Percentiles rank a stretch among this genome's conserved stretches.
phyloP scores from a whole-genome alignment of 2,797 vertebrate species.

The Muscicapa comitata region DNA sequence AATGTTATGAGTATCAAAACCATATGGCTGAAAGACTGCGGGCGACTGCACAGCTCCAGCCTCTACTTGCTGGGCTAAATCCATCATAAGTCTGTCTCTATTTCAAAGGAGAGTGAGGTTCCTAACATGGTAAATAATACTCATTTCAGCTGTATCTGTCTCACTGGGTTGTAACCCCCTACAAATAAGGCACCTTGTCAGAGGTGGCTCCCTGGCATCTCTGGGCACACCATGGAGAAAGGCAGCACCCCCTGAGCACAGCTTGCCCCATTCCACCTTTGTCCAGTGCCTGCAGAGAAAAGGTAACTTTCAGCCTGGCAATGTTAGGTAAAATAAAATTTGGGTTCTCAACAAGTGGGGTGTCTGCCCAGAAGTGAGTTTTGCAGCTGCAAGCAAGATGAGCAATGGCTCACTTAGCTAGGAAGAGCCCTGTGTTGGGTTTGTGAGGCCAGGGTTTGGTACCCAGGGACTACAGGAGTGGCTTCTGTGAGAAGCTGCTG shows the following conservation, averaged over 20 bases:
- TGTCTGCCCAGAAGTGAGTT: background rate
- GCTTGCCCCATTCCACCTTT: background rate
- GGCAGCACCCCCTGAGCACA: rapidly evolving
- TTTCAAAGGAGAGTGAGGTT: constrained; percentile 8
- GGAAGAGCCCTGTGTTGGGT: background rate
- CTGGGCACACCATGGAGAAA: background rate
- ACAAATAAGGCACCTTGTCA: rapidly evolving
- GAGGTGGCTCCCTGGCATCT: background rate
- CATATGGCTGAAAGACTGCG: background rate
- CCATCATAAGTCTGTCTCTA: background rate
- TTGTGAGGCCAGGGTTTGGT: background rate
- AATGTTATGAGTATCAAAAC: constrained; percentile 33
- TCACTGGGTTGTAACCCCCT: background rate
- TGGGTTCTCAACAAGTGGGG: background rate
- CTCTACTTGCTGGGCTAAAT: background rate
- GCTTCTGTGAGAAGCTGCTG: background rate
- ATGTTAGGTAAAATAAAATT: rapidly evolving
- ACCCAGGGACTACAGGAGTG: rapidly evolving
- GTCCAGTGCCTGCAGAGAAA: background rate
- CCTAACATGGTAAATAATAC: background rate
- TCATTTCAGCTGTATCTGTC: background rate
- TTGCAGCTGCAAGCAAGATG: background rate
- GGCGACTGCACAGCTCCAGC: background rate
- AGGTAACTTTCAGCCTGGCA: background rate
- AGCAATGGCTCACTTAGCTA: background rate